Evolutionary conservation across 2,888 invertebrate species (phyloP).

Genomic region (Dynastes tityus): DNA sequence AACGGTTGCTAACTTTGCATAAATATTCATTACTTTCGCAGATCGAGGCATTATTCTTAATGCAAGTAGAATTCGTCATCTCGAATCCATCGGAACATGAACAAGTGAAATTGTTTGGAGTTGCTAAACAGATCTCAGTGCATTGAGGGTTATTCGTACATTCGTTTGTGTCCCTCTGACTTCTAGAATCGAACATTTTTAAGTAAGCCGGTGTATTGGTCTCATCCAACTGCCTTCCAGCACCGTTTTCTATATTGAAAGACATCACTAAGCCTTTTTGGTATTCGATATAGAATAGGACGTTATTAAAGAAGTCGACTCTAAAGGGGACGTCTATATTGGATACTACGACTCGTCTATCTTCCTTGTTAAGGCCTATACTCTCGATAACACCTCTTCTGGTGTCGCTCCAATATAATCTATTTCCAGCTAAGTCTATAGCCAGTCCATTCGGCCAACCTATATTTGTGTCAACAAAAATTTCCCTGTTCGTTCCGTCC

Average conservation of each 20-base stretch:
- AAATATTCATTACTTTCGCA: constrained; percentile 67
- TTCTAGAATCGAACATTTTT: constrained; percentile 76
- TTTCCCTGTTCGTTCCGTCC: constrained; percentile 79
- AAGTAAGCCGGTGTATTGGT: constrained; percentile 80
- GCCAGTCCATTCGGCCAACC: constrained; percentile 86
- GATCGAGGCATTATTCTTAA: constrained; percentile 55
- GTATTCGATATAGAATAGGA: constrained; percentile 82
- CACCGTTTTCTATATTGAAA: constrained; percentile 70
- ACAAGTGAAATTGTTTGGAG: constrained; percentile 29
- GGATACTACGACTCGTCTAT: constrained; percentile 66
- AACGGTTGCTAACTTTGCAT: constrained; percentile 68
- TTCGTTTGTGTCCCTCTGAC: constrained; percentile 69
- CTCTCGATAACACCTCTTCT: constrained; percentile 80
- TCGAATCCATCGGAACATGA: constrained; percentile 77
- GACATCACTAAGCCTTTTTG: constrained; percentile 75
- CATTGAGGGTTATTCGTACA: constrained; percentile 74
- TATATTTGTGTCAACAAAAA: constrained; percentile 73
- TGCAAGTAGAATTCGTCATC: constrained; percentile 58
- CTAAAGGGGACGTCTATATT: constrained; percentile 74
- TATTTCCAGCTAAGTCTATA: constrained; percentile 74
- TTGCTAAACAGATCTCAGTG: constrained; percentile 37
- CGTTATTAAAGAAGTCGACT: constrained; percentile 76
- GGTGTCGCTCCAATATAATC: constrained; percentile 84
- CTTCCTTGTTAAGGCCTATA: constrained; percentile 74
- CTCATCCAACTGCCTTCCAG: constrained; percentile 71